Conservation (phyloP, 2,888 invertebrate species). For the Drosophila maculinotata region DNA sequence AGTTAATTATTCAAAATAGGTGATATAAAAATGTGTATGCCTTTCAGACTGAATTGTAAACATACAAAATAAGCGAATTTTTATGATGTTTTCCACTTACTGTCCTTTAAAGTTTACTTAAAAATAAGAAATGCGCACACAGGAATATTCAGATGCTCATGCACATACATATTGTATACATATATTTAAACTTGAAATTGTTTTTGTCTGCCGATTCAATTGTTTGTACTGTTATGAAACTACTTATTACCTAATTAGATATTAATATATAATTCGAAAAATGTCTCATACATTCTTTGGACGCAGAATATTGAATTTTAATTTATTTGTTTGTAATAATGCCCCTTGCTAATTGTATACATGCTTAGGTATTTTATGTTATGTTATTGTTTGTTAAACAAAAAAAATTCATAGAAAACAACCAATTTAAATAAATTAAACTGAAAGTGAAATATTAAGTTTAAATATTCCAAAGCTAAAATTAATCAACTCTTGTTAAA, state of each 20-base stretch:
- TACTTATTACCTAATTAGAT: conserved; percentile 61
- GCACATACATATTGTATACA: conserved; percentile 53
- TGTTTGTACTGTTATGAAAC: conserved; percentile 74
- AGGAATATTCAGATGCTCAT: conserved; percentile 59
- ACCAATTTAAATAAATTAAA: conserved; percentile 41
- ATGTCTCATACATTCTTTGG: conserved; percentile 44
- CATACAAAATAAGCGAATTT: conserved; percentile 74
- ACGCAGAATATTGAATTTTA: conserved; percentile 30
- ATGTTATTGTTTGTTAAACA: conserved; percentile 53
- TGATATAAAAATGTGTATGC: conserved; percentile 79
- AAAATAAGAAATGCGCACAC: conserved; percentile 69
- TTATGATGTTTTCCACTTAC: conserved; percentile 77
- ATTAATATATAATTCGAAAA: conserved; percentile 45
- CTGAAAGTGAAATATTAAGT: conserved; percentile 25
- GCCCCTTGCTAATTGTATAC: conserved; percentile 18
- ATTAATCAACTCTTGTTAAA: conserved; percentile 23
- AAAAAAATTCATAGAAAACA: conserved; percentile 14
- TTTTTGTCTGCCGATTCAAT: conserved; percentile 54
- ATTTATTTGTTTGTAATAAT: conserved; percentile 35
- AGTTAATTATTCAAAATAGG: conserved; percentile 78
- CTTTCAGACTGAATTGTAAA: conserved; percentile 81
- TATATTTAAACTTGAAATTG: conserved; percentile 43
- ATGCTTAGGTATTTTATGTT: conserved; percentile 54
- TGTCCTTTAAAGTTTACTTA: conserved; percentile 70
- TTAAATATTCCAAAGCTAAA: conserved; percentile 38